Evolutionary conservation across 2,888 invertebrate genomes (phyloP).

Genomic region (Drosophila sordidula): DNA sequence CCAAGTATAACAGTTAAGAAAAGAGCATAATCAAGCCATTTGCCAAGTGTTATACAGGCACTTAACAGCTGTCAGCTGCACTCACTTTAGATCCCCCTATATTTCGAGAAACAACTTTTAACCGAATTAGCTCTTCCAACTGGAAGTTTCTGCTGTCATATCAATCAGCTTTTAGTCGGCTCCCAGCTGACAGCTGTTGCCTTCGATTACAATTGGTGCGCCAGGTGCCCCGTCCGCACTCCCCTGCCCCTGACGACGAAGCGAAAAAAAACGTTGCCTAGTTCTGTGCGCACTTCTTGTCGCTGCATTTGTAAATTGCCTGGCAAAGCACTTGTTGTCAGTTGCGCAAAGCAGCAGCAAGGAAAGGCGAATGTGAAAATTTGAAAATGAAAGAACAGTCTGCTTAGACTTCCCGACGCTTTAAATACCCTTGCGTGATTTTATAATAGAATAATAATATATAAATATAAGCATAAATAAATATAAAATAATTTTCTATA

Average conservation of each 20-base stretch:
- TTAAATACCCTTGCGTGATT: neutral
- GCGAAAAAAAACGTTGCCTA: conserved; percentile 12
- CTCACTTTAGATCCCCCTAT: neutral
- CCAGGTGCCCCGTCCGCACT: conserved; percentile 2
- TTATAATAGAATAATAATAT: too few relatives aligned
- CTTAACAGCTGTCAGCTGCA: neutral
- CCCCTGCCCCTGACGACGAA: neutral
- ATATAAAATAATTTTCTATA: too few relatives aligned
- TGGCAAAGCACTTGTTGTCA: conserved; percentile 66
- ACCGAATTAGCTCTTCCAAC: conserved; percentile 17
- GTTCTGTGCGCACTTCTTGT: conserved; percentile 1
- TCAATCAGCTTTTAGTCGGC: conserved; percentile 22
- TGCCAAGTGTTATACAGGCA: conserved; percentile 4
- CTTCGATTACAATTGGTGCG: conserved; percentile 31
- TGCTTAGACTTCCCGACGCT: too few relatives aligned
- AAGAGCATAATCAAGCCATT: neutral
- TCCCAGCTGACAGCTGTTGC: conserved; percentile 35
- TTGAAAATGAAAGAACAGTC: neutral
- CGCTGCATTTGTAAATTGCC: conserved; percentile 29
- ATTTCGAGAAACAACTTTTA: conserved; percentile 1
- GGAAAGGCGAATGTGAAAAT: conserved; percentile 38
- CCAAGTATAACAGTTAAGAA: neutral
- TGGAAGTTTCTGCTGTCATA: conserved; percentile 19
- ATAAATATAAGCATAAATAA: too few relatives aligned
- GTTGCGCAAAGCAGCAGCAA: conserved; percentile 54